These are phyloP conservation scores for Drosophila auraria DNA, from an alignment of 1,140 invertebrate genomes.

Conservation along the genomic window DNA sequence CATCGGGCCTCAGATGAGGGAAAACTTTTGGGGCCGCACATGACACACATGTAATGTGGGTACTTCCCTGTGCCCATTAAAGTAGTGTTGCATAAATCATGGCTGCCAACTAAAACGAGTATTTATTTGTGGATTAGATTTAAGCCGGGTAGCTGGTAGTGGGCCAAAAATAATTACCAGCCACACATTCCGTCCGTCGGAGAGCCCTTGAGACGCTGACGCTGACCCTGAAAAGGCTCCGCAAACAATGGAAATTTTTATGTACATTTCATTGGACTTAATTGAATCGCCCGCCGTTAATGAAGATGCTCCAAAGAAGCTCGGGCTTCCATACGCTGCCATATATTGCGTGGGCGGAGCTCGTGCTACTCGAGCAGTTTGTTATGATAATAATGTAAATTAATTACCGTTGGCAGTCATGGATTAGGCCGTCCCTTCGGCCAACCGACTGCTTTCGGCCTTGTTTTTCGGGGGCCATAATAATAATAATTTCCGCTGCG, in stretches of 20 bases:
- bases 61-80: constrained; percentile 1
- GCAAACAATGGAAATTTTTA: constrained; percentile 51
- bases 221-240: constrained; percentile 30
- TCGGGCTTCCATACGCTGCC: constrained; percentile 19
- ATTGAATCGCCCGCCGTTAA: constrained; percentile 69
- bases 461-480: constrained; percentile 17
- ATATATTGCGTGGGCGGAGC: constrained; percentile 22
- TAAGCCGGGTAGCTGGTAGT: constrained; percentile 21
- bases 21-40: constrained; percentile 29
- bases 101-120: constrained; percentile 15
- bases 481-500: constrained; percentile 66
- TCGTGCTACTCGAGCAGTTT: constrained; percentile 53
- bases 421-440: constrained; percentile 38
- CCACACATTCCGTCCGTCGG: neutral
- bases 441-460: neutral
- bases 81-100: constrained; percentile 54
- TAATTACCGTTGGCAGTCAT: constrained; percentile 58
- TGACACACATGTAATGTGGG: neutral
- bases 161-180: constrained; percentile 29
- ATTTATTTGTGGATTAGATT: constrained; percentile 46
- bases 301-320: constrained; percentile 57
- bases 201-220: constrained; percentile 4
- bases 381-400: constrained; percentile 80
- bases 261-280: constrained; percentile 71
- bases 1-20: constrained; percentile 26